Percentiles rank a stretch among this genome's conserved stretches.
Evolutionary conservation across 1,140 invertebrate species (phyloP).

Genomic region (Ostrea edulis): DNA sequence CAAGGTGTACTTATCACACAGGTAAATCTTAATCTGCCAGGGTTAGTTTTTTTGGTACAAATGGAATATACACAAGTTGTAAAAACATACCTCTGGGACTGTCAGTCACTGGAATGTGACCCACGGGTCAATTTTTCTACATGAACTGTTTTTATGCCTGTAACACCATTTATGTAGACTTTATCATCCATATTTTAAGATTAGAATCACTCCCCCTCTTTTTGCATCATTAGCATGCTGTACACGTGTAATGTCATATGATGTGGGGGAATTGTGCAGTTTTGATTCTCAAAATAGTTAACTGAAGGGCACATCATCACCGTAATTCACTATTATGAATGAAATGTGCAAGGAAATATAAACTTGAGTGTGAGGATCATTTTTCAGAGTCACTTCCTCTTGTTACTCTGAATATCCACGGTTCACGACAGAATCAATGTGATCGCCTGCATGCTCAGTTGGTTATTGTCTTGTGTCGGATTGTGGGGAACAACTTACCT

Average conservation of each 20-base stretch:
- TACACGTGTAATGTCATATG: background rate
- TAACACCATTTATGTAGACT: background rate
- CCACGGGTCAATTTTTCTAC: background rate
- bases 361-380: background rate
- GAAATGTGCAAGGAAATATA: constrained; percentile 16
- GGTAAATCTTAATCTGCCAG: background rate
- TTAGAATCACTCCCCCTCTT: background rate
- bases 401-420: background rate
- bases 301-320: background rate
- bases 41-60: background rate
- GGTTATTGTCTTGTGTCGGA: constrained; percentile 1
- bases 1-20: background rate
- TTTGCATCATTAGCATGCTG: background rate
- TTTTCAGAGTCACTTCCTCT: constrained; percentile 5
- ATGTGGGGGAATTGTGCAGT: background rate
- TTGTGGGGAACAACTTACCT: background rate
- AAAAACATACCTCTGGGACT: constrained; percentile 31
- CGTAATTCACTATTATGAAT: background rate
- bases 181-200: background rate
- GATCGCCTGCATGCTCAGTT: background rate
- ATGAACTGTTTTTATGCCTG: constrained; percentile 6
- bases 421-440: constrained; percentile 1
- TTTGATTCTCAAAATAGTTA: background rate
- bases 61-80: background rate
- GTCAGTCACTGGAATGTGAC: constrained; percentile 19